Percentiles rank a stretch among this genome's conserved stretches.
These are phyloP conservation scores for Aurelia sp. DNA, from an alignment of 30 jellyfish, hydroid and myxozoan genomes.

Conservation along the genomic window DNA sequence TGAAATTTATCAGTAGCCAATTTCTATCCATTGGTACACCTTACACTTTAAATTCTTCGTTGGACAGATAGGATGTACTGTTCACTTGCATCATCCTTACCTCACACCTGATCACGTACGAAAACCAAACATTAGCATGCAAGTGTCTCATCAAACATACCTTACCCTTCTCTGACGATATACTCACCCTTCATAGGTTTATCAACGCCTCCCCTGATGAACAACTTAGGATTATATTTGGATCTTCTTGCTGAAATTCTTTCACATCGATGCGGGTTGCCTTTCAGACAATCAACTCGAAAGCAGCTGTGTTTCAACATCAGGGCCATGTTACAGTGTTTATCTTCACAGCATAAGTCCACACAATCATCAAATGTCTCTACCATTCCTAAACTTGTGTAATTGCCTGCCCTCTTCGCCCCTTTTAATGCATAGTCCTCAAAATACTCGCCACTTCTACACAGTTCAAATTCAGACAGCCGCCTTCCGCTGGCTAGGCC, in stretches of 20 bases:
- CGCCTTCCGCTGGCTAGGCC: conserved; percentile 36
- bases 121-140: no score
- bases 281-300: conserved; percentile 76
- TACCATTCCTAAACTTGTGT: conserved; percentile 76
- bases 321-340: conserved; percentile 75
- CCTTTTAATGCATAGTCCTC: conserved; percentile 88
- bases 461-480: conserved; percentile 34
- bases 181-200: conserved; percentile 60
- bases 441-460: conserved; percentile 79
- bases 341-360: conserved; percentile 72
- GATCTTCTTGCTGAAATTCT: conserved; percentile 75
- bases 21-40: no score
- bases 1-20: no score
- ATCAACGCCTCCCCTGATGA: conserved; percentile 71
- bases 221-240: conserved; percentile 83
- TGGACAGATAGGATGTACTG: no score
- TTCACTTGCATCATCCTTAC: no score
- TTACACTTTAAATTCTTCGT: no score
- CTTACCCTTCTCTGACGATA: no score
- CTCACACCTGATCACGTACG: no score
- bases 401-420: conserved; percentile 89
- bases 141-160: no score
- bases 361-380: conserved; percentile 81
- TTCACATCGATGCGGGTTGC: conserved; percentile 75
- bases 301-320: conserved; percentile 80